Percentiles rank a stretch among this genome's conserved stretches.
Evolutionary conservation across 1,140 invertebrate species (phyloP).

Genomic region (Battus philenor): DNA sequence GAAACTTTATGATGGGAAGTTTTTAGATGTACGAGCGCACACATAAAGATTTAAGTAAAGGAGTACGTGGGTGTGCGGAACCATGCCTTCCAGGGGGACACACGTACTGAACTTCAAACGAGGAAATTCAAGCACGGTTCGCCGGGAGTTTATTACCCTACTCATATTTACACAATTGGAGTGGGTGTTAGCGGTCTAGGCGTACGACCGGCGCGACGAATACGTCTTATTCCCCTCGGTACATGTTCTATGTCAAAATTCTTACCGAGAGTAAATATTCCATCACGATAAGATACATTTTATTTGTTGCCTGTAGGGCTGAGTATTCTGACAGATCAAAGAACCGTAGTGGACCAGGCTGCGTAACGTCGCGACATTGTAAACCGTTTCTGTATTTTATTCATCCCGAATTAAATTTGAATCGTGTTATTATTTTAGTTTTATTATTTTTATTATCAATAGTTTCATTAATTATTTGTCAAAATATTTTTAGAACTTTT

Average conservation of each 20-base stretch:
- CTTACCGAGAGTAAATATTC: constrained; percentile 24
- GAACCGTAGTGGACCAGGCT: not conserved
- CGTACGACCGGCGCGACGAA: constrained; percentile 30
- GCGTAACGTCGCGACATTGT: not conserved
- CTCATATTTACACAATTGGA: constrained; percentile 69
- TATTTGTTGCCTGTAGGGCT: constrained; percentile 15
- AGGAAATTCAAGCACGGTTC: constrained; percentile 57
- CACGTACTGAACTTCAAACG: constrained; percentile 55
- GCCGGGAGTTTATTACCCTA: constrained; percentile 64
- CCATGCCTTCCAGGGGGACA: constrained; percentile 26
- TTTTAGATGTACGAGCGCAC: constrained; percentile 31
- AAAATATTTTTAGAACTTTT: too few relatives aligned
- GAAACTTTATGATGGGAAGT: not conserved
- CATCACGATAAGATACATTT: constrained; percentile 22
- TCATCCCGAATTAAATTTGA: too few relatives aligned
- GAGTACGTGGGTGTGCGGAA: constrained; percentile 28
- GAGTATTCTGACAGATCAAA: not conserved
- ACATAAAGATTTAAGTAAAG: constrained; percentile 27
- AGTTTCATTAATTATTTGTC: too few relatives aligned
- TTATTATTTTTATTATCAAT: too few relatives aligned
- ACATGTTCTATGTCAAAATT: constrained; percentile 25
- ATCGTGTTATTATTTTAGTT: too few relatives aligned
- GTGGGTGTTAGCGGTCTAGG: constrained; percentile 56
- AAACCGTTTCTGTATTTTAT: too few relatives aligned
- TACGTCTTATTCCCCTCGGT: constrained; percentile 33